phyloP scores from a whole-genome alignment of 2,113 vertebrate species.

The Meles meles region DNA sequence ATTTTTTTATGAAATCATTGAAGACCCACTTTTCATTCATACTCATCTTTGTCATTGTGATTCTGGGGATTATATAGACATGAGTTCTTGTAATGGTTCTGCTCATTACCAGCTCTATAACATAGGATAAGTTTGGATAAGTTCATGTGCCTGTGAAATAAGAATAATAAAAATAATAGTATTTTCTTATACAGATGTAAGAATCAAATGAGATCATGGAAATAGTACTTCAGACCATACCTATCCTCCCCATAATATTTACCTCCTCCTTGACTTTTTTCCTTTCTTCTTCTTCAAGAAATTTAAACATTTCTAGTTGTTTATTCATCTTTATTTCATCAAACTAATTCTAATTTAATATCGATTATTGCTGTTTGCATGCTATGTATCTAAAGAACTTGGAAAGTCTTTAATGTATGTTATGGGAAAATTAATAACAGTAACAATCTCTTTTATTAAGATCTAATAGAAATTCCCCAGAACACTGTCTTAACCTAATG shows the following conservation, averaged over 20 bases:
- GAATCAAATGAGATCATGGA: neutral
- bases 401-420: neutral
- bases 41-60: neutral
- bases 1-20: neutral
- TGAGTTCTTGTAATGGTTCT: neutral
- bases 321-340: neutral
- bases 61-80: neutral
- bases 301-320: neutral
- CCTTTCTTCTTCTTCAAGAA: neutral
- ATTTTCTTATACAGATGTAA: neutral
- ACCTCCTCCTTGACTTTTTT: rapidly evolving
- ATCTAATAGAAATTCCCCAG: neutral
- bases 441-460: neutral
- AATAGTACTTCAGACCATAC: neutral
- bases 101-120: neutral
- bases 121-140: neutral
- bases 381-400: neutral
- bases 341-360: neutral
- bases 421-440: neutral
- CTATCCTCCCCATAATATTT: neutral
- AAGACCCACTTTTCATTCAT: neutral
- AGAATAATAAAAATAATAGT: neutral
- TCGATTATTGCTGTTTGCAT: neutral
- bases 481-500: neutral
- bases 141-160: neutral